Evolutionary conservation across 2,888 invertebrate species (phyloP).

Genomic region (Nymphalis polychloros): DNA sequence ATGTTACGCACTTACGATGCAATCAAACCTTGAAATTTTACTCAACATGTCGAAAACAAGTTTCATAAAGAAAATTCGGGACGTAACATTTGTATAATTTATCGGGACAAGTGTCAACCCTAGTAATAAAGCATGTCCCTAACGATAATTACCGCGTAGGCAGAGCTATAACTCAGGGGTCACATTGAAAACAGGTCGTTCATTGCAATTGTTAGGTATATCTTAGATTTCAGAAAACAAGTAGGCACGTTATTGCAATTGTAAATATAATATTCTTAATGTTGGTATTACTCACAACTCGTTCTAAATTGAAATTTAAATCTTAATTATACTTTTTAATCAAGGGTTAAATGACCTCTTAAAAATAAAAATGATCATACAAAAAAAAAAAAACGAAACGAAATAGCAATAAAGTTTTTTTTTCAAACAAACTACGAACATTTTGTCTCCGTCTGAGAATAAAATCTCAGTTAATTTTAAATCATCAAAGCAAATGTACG

Average conservation of each 20-base stretch:
- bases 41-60: neutral
- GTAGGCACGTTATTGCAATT: no score
- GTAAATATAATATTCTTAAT: no score
- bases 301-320: no score
- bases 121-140: slow-evolving; percentile 23
- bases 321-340: no score
- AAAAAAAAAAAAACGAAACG: no score
- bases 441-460: neutral
- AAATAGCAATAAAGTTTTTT: no score
- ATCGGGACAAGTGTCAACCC: slow-evolving; percentile 19
- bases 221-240: slow-evolving; percentile 7
- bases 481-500: neutral
- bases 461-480: neutral
- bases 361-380: no score
- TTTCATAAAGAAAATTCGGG: neutral
- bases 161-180: slow-evolving; percentile 31
- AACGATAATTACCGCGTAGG: slow-evolving; percentile 32
- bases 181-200: slow-evolving; percentile 34
- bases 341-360: no score
- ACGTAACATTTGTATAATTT: neutral
- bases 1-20: no score
- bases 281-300: no score
- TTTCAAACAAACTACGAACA: no score
- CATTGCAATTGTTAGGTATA: slow-evolving; percentile 26
- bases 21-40: neutral